Conservation (phyloP, 1,140 invertebrate species). For the Carcinoscorpius rotundicauda region DNA sequence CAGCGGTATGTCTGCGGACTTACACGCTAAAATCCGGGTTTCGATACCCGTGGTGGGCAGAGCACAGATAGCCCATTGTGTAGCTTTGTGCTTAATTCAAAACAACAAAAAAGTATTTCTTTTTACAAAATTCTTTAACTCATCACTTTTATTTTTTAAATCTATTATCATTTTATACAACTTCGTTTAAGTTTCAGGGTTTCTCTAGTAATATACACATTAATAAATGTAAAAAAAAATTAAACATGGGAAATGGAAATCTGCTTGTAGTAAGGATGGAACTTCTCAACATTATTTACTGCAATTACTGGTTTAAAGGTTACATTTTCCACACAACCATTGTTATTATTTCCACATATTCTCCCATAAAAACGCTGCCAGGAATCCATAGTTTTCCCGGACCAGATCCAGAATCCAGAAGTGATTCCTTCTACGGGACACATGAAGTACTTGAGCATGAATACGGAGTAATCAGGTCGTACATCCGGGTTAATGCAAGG, state of each 20-base stretch:
- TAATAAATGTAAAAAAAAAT: no score
- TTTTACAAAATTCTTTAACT: no score
- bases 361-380: conserved; percentile 44
- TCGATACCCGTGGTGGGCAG: no score
- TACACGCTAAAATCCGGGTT: no score
- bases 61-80: no score
- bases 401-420: conserved; percentile 49
- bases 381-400: conserved; percentile 48
- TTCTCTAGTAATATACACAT: no score
- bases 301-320: conserved; percentile 21
- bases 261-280: conserved; percentile 19
- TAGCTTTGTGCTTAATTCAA: no score
- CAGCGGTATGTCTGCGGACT: no score
- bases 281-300: conserved; percentile 16
- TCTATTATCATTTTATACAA: no score
- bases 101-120: no score
- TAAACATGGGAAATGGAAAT: conserved; percentile 19
- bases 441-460: conserved; percentile 45
- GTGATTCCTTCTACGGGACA: conserved; percentile 44
- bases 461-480: conserved; percentile 42
- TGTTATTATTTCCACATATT: neutral
- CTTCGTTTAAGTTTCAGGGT: no score
- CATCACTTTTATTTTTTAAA: no score
- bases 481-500: conserved; percentile 28
- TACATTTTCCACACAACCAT: neutral